Base-by-base conservation (phyloP, 2,888 invertebrate genomes). In the Ornithoptera priamus region DNA sequence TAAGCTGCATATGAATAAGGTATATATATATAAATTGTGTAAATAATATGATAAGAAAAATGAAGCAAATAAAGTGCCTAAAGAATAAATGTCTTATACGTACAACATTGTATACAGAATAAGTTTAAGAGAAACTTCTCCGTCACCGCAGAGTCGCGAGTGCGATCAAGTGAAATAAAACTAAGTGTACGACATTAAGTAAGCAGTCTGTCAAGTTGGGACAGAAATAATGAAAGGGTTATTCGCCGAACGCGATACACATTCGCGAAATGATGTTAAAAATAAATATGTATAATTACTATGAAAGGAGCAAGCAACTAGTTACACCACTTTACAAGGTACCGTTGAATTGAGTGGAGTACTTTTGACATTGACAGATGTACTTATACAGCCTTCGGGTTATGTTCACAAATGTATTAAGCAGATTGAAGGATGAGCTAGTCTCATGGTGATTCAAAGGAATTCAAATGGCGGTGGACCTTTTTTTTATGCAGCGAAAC, bases 301-400 rank as follows among this genome's bases (percentile, higher is more conserved):
- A n/a, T 46, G 30, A 30, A 5, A 30, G 30, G 36, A 24, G 17
- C 66, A 18, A 7, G 46, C 24, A 30, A 62, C 61, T 53, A 60
- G 64, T 64, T 39, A 30, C 15, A 30, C 65, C 62, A 66, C 58
- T 63, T 62, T 36, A 62, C 53, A 36, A 62, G 58, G 36, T 53
- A 65, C 42, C 61, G 61, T 62, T 30, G 24, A 20, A 57, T 10
- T 42, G 46, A 30, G 56, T 17, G 39, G 46, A 66, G 70, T 56
- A 62, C 42, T 58, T 62, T 42, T 72, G 75, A 74, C 75, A 72
- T 72, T 75, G 74, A 75, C 73, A 70, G 74, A 73, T 74, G 71
- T 72, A 57, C 66, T 71, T 69, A 70, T 67, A 71, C 69, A 68
- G 66, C 69, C 67, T 71, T 56, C 42, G 42, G 46, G 53, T 71